Base-by-base conservation (phyloP, 2,888 invertebrate genomes). In the Marronus borbonicus region DNA sequence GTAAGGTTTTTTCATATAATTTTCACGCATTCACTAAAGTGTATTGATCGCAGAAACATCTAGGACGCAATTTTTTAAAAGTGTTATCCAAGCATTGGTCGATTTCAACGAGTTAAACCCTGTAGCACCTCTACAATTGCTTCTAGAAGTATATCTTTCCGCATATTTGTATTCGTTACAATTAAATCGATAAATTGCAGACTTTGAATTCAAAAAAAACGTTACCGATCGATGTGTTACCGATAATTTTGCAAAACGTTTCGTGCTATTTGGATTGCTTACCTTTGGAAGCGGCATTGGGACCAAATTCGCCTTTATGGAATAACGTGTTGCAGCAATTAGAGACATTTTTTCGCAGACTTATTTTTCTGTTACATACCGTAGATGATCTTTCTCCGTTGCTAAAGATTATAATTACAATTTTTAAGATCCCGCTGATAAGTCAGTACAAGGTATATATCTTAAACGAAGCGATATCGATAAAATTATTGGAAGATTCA, bases 61-160 rank as follows among this genome's bases (percentile, higher is more conserved):
- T 64, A 92, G 96, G 12, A 92, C 93, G 82, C 94, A 95, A 87
- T 97, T 98, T 87, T 98, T 98, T 90, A 96, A 95, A 87, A 98
- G 97, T 84, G 95, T 99, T 80, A 96, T 97, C 0, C 94, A 96
- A 85, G 96, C 98, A 0, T 90, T 99, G 83, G 93, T 97, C 28
- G 99, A 99, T 89, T 99, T 99, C 90, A 95, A 95, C 85, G 99
- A 99, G 88, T 88, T 99, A 77, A 98, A 97, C 87, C 97, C 98
- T 1, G 95, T 98, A 79, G 96, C 97, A 8, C 98, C 99, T 12
- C 90, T 99, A 80, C 98, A 98, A 86, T 91, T 97, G 82, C 91
- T 99, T 39, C 92, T 98, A 17, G 97, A 98, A 90, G 94, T 93
- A 88, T 80, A 60, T 14, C 1, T 28, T 2, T 60, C 7, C 14